A percentile compares a stretch with the other conserved stretches of the same genome.
These are phyloP conservation scores for Eurosta solidaginis DNA, from an alignment of 1,140 invertebrate genomes.

Conservation along the genomic window DNA sequence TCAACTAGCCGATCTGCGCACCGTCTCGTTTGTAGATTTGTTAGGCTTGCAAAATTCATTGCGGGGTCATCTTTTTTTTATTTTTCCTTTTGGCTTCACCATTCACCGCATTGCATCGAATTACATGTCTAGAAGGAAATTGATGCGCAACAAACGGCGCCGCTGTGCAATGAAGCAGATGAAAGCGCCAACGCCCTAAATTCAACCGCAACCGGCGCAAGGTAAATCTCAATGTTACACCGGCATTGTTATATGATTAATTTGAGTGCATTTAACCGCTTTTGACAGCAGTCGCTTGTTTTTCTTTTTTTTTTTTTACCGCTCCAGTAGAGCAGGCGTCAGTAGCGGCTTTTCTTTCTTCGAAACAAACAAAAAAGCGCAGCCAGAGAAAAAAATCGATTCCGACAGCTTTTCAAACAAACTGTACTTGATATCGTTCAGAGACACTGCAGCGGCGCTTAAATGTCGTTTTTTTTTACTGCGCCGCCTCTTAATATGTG, in stretches of 20 bases:
- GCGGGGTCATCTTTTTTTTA: not conserved
- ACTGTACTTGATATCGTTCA: not conserved
- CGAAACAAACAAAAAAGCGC: no score
- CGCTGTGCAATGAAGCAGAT: constrained; percentile 4
- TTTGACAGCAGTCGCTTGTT: not conserved
- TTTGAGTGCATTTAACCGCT: not conserved
- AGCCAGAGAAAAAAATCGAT: not conserved
- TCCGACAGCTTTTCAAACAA: not conserved
- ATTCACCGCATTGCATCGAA: constrained; percentile 18
- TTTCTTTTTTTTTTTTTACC: no score
- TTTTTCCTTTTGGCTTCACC: constrained; percentile 2
- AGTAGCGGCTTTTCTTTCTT: no score
- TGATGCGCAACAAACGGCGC: not conserved
- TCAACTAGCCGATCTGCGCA: not conserved
- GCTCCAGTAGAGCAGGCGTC: no score
- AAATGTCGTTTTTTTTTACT: not conserved
- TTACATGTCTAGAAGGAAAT: not conserved
- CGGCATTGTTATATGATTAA: constrained; percentile 15
- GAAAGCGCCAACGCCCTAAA: constrained; percentile 26
- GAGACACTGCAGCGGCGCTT: not conserved
- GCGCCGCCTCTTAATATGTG: not conserved
- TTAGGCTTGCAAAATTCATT: not conserved
- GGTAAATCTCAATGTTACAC: no score
- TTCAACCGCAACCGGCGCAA: not conserved
- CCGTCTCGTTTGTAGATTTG: no score